These are phyloP conservation scores for Synergus gifuensis DNA, from an alignment of 2,888 invertebrate species.

Conservation along the genomic window DNA sequence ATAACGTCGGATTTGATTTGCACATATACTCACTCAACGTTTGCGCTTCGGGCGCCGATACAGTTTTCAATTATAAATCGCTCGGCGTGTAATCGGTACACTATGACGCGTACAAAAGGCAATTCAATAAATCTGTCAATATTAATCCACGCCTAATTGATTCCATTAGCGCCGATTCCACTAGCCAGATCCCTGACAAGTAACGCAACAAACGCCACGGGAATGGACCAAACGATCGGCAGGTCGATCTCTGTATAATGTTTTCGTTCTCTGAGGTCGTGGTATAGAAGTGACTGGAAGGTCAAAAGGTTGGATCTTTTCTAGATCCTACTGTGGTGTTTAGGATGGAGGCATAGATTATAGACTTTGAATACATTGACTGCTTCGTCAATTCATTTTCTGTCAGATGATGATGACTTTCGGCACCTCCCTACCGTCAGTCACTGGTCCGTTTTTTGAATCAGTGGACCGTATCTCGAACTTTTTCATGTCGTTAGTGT, in stretches of 20 bases:
- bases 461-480: not conserved
- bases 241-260: constrained; percentile 2
- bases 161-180: constrained; percentile 64
- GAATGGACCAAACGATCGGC: constrained; percentile 5
- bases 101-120: constrained; percentile 62
- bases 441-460: constrained; percentile 2
- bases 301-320: not conserved
- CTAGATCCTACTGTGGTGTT: no score
- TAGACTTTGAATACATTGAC: constrained; percentile 6
- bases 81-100: constrained; percentile 58
- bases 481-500: not conserved
- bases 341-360: not conserved
- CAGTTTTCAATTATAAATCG: constrained; percentile 63
- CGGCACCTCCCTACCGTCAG: not conserved
- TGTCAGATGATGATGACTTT: constrained; percentile 13
- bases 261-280: not conserved
- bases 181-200: constrained; percentile 35
- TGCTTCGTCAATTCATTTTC: constrained; percentile 24
- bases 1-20: not conserved
- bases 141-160: constrained; percentile 69
- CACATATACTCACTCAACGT: not conserved
- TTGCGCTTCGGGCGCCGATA: constrained; percentile 46
- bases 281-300: not conserved
- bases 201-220: constrained; percentile 35
- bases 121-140: constrained; percentile 70